Evolutionary conservation across 2,113 vertebrate species (phyloP).

Genomic region (Tupaia chinensis): DNA sequence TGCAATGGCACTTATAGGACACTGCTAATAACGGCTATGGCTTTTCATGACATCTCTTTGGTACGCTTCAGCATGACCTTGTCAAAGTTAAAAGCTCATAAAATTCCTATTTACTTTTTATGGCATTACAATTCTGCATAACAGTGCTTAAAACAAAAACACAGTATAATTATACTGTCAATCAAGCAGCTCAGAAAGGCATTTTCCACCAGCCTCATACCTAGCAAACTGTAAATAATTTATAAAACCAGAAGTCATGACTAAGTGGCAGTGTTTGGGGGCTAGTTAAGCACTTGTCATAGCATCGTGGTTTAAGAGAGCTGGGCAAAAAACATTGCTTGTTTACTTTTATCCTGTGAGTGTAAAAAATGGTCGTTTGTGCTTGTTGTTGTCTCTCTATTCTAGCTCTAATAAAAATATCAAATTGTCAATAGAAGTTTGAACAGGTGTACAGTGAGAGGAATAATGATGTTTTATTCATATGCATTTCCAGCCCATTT

Average conservation of each 20-base stretch:
- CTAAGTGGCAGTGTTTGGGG: constrained; percentile 86
- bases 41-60: constrained; percentile 85
- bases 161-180: constrained; percentile 89
- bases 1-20: constrained; percentile 78
- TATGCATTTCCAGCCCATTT: constrained; percentile 88
- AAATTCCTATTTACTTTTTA: constrained; percentile 88
- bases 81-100: constrained; percentile 91
- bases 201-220: constrained; percentile 88
- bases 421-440: constrained; percentile 85
- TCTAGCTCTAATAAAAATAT: constrained; percentile 86
- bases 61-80: constrained; percentile 87
- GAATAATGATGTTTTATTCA: constrained; percentile 89
- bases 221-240: constrained; percentile 91
- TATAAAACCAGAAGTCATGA: constrained; percentile 88
- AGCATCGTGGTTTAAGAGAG: constrained; percentile 74
- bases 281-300: constrained; percentile 88
- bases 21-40: constrained; percentile 76
- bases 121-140: constrained; percentile 87
- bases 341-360: constrained; percentile 78
- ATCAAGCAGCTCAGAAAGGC: constrained; percentile 87
- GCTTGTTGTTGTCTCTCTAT: constrained; percentile 69
- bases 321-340: constrained; percentile 67
- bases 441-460: constrained; percentile 87
- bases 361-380: constrained; percentile 81
- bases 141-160: constrained; percentile 90